Evolutionary conservation across 2,888 invertebrate genomes (phyloP), one percentile per base, ranked within the genome.

Genomic region (Epirrhoe alternata): DNA sequence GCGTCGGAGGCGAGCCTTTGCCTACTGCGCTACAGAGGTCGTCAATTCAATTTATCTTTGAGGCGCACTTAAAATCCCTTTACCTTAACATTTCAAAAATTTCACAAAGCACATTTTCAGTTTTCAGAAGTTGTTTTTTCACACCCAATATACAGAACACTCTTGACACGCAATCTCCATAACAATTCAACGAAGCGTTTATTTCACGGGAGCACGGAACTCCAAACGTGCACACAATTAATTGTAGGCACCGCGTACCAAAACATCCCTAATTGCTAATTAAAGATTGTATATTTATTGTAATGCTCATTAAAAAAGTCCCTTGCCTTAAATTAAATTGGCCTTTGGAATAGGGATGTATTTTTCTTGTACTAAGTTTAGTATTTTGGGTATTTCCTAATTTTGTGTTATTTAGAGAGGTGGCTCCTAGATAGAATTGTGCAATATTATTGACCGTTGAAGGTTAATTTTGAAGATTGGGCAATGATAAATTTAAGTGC

Each of bases 251-350:
- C 17, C 45, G 49, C 50, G 16, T 50, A 58, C 55, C 42, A 14
- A 60, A 51, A 65, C 64, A 56, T 51, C 45, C 55, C 51, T 60
- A 60, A 65, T 65, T 60, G 45, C 55, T 60, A 64, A 65, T 65
- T 60, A 60, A 65, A 65, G 55, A 47, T 50, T 38, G 35, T 24
- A 24, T 24, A 24, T 24, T 24, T 24, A 35, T 42, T 55, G 55
- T 35, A 55, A 60, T 55, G 45, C 50, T 64, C 17, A 60, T 64
- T 55, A 50, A 24, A 35, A 38, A 65, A 60, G 14, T 38, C 33
- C 17, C 17, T 59, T 42, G 17, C 35, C 38, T 42, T 42, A 54
- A 16, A 64, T 50, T 55, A 50, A 59, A 42, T 38, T 17, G 49
- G 47, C 49, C 38, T 47, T 16, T n/a, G 6, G 52, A 24, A 51